phyloP scores from a whole-genome alignment of 2,113 vertebrate genomes.

The Diphyllodes magnificus region DNA sequence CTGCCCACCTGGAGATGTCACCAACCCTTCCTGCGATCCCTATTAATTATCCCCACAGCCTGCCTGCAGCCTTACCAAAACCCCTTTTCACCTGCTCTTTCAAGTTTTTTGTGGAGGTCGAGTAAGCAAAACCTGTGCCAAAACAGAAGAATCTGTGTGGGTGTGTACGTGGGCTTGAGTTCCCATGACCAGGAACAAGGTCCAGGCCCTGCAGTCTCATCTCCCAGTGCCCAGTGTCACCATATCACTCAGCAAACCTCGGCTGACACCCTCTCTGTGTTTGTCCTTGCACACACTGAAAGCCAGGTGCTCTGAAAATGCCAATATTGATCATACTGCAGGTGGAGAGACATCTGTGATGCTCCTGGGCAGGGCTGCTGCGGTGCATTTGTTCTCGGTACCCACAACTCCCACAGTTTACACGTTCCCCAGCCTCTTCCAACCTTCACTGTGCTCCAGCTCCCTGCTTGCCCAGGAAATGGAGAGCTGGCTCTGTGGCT shows the following conservation, averaged over 20 bases:
- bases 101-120: neutral
- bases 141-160: neutral
- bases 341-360: neutral
- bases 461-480: neutral
- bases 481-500: neutral
- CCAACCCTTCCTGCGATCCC: neutral
- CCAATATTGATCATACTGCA: neutral
- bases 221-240: neutral
- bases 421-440: neutral
- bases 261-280: neutral
- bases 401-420: neutral
- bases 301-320: neutral
- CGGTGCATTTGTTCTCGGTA: neutral
- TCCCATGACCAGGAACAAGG: neutral
- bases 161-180: neutral
- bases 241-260: neutral
- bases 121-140: neutral
- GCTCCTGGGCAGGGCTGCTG: neutral
- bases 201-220: neutral
- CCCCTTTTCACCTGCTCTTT: slow-evolving; percentile 4
- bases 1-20: slow-evolving; percentile 23
- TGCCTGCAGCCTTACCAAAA: slow-evolving; percentile 30
- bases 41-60: slow-evolving; percentile 19
- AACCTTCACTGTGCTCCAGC: neutral
- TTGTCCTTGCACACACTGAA: neutral